Evolutionary conservation across 2,888 invertebrate genomes (phyloP), one percentile per base, ranked within the genome.

Genomic region (Pyrgus malvae): DNA sequence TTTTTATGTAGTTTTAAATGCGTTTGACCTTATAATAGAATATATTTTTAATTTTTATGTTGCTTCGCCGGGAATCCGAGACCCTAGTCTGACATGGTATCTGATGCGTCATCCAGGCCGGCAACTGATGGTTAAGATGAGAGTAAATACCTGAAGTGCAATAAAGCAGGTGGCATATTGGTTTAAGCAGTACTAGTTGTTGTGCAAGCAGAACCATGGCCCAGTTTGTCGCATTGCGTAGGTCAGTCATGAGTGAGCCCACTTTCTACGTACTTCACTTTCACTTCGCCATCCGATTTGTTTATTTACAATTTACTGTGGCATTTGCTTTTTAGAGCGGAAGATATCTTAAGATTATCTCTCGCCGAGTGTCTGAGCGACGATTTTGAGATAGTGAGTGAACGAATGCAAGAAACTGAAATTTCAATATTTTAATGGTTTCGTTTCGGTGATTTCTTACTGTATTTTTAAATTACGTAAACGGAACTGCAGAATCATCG

Each of bases 211-310:
- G 66, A 74, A 66, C 72, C 75, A 70, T 80, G 83, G 76, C 83
- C 82, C 65, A 81, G 78, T 78, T 84, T 64, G 71, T 69, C 76
- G 77, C 78, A 78, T 81, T 84, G 83, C 83, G 86, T 85, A 83
- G 85, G 86, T 84, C 84, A 85, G 80, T 77, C 80, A 78, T 74
- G 66, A 66, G 61, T 64, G 67, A 66, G 70, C 69, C 70, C 66
- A 80, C 86, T 87, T 87, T 87, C 86, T 76, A 82, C 65, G 64
- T 69, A 75, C 73, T 83, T 80, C 73, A 80, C 85, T 85, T 85
- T 83, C 80, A 75, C 80, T 77, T 33, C 42, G 57, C 65, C 63
- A 72, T 69, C 62, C 49, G 55, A 69, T 67, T 68, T 68, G 63
- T 66, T 66, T 68, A 59, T 63, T 59, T 63, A 56, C 59, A 57